Conservation (phyloP, 2,797 vertebrate genomes). For the Gymnopithys bicolor region DNA sequence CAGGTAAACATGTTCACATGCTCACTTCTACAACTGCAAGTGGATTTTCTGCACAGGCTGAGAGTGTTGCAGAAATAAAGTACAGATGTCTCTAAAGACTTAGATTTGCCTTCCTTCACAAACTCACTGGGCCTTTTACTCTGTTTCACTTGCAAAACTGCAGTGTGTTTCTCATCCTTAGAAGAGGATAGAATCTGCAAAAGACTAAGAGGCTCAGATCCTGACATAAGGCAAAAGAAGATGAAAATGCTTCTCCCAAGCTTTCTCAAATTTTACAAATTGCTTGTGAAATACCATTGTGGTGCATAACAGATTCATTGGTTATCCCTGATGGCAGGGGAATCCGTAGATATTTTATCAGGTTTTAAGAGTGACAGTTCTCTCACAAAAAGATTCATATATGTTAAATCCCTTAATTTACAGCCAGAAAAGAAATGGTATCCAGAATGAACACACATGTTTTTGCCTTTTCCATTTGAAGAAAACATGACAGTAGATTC, state of each 20-base stretch:
- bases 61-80: not conserved
- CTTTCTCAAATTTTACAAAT: not conserved
- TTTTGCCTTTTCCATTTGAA: not conserved
- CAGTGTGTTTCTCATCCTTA: not conserved
- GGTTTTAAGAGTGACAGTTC: not conserved
- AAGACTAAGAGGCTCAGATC: not conserved
- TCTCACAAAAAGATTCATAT: not conserved
- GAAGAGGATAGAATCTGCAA: not conserved
- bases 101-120: not conserved
- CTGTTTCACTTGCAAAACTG: not conserved
- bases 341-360: not conserved
- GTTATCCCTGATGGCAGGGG: not conserved
- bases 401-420: not conserved
- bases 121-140: not conserved
- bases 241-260: not conserved
- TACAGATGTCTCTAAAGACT: not conserved
- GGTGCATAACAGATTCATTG: not conserved
- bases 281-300: not conserved
- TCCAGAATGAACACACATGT: not conserved
- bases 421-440: not conserved
- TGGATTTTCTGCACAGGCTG: not conserved
- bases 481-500: not conserved
- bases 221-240: not conserved
- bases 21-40: rapidly evolving
- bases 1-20: not conserved